Percentiles rank a stretch among this genome's conserved stretches.
These are phyloP conservation scores for Himantopus leucocephalus DNA, from an alignment of 2,113 vertebrate species.

Conservation along the genomic window DNA sequence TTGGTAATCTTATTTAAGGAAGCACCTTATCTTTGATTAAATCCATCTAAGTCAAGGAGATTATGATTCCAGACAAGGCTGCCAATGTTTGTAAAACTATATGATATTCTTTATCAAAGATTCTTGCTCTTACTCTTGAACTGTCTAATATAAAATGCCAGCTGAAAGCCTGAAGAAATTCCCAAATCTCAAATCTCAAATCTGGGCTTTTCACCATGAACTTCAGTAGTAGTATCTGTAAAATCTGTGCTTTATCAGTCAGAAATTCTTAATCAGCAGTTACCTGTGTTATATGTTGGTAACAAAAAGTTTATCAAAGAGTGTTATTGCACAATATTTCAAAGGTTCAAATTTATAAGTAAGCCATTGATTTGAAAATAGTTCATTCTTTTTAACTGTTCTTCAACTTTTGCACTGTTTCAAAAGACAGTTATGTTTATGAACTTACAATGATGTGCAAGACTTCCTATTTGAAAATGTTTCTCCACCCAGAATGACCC, in stretches of 20 bases:
- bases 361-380: not conserved
- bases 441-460: not conserved
- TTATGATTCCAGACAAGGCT: not conserved
- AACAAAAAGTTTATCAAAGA: not conserved
- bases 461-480: not conserved
- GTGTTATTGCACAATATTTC: not conserved
- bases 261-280: not conserved
- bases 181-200: not conserved
- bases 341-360: not conserved
- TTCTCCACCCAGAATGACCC: not conserved
- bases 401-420: not conserved
- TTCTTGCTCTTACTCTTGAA: not conserved
- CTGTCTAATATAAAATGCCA: not conserved
- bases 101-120: not conserved
- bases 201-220: not conserved
- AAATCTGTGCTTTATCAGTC: not conserved
- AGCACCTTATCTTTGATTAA: not conserved
- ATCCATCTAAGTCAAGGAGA: not conserved
- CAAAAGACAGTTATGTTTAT: not conserved
- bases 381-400: not conserved
- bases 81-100: not conserved
- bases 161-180: not conserved
- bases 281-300: not conserved
- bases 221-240: not conserved
- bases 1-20: not conserved